A percentile compares a stretch with the other conserved stretches of the same genome.
Evolutionary conservation across 1,140 invertebrate genomes (phyloP).

Genomic region (Penaeus indicus): DNA sequence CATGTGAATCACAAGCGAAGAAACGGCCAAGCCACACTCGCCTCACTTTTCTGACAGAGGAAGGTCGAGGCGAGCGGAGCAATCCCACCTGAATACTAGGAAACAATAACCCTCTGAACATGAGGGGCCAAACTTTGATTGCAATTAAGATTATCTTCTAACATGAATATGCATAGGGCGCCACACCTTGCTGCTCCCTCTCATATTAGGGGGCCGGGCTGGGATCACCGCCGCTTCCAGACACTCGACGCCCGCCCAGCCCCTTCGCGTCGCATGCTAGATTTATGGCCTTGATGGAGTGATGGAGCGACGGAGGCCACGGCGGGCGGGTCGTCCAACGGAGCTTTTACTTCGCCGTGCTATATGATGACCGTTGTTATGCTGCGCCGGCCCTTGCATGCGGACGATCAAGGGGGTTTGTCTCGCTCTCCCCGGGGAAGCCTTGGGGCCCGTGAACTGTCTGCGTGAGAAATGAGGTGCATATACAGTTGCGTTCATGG

Average conservation of each 20-base stretch:
- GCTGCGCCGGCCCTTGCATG: no score
- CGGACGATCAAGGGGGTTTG: no score
- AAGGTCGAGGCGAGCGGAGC: not conserved
- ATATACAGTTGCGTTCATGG: no score
- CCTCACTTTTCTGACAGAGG: not conserved
- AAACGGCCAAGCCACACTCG: not conserved
- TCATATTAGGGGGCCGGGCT: slow-evolving; percentile 20
- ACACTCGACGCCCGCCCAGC: not conserved
- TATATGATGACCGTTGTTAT: no score
- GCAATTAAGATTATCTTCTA: slow-evolving; percentile 45
- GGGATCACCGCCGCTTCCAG: slow-evolving; percentile 26
- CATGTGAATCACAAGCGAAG: no score
- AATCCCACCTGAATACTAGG: slow-evolving; percentile 27
- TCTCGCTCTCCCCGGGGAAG: no score
- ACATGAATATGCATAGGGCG: slow-evolving; percentile 48
- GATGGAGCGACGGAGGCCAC: no score
- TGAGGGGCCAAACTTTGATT: slow-evolving; percentile 50
- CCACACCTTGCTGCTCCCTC: slow-evolving; percentile 44
- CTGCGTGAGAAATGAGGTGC: no score
- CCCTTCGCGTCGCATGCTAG: not conserved
- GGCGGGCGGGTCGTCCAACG: no score
- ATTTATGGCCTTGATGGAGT: no score
- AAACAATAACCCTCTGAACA: slow-evolving; percentile 39
- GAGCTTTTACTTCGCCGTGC: no score
- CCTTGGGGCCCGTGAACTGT: no score